Evolutionary conservation across 2,888 invertebrate genomes (phyloP), one percentile per base, ranked within the genome.

Genomic region (Melinaea menophilus): DNA sequence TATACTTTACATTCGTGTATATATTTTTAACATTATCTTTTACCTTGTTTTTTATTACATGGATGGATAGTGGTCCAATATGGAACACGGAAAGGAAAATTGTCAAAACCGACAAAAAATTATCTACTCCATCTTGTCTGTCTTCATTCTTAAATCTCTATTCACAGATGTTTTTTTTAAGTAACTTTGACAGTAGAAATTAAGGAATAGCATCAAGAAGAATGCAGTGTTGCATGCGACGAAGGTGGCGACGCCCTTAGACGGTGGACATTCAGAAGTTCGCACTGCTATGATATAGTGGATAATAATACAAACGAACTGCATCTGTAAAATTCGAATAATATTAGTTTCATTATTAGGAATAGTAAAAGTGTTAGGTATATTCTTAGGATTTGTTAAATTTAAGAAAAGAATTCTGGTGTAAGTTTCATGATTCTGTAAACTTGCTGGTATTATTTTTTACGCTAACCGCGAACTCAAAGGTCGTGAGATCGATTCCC

Each of bases 171-270:
- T 64, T 68, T 65, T 73, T 77, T 35, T 79, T 78, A 7, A 75
- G 64, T 90, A 90, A 60, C 75, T 87, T 62, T 88, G 81, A n/a
- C 80, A 75, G 69, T 94, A 95, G 78, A 94, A 94, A 69, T 93
- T 92, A 3, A 92, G 81, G 75, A 95, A 95, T 31, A 94, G 88
- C 58, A 93, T 86, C 0, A 94, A 79, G 72, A 94, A 93, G 37
- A 94, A 86, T 0, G 75, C 72, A 0, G 93, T 90, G 75, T 94
- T 94, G 56, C 89, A 76, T 0, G 87, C 81, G 33, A 94, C 88
- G 71, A 94, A 91, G n/a, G 86, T 79, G 0, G 92, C 88, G 0
- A 93, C 81, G 0, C 88, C 83, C 74, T 88, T 92, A 0, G 93
- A 91, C 1, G 93, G 92, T 13, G 93, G 92, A 72, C 93, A 93